Evolutionary conservation across 2,888 invertebrate genomes (phyloP).

Genomic region (Catotricha subobsoleta): DNA sequence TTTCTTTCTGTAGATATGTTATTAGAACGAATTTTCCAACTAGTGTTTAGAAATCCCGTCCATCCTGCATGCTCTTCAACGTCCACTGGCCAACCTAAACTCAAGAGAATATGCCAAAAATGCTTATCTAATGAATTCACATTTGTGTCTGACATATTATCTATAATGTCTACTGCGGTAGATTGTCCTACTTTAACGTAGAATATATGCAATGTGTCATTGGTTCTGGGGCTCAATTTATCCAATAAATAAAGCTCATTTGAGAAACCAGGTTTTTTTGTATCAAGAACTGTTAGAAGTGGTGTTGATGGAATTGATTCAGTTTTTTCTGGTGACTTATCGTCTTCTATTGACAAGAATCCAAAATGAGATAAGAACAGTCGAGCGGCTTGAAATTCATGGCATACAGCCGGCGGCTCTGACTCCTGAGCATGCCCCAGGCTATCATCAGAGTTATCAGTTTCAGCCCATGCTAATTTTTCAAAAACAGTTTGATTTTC

Average conservation of each 20-base stretch:
- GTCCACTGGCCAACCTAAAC: slow-evolving; percentile 77
- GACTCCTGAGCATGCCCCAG: slow-evolving; percentile 48
- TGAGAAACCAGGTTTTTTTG: slow-evolving; percentile 43
- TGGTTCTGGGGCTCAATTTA: slow-evolving; percentile 67
- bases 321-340: slow-evolving; percentile 9
- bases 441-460: slow-evolving; percentile 26
- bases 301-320: slow-evolving; percentile 20
- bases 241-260: slow-evolving; percentile 68
- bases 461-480: slow-evolving; percentile 34
- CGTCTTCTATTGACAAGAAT: slow-evolving; percentile 46
- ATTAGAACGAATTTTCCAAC: slow-evolving; percentile 46
- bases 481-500: slow-evolving; percentile 48
- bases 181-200: slow-evolving; percentile 74
- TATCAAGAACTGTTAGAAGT: slow-evolving; percentile 24
- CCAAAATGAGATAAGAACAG: slow-evolving; percentile 93
- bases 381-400: slow-evolving; percentile 89
- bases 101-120: slow-evolving; percentile 42
- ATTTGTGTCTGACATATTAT: slow-evolving; percentile 25
- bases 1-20: slow-evolving; percentile 12
- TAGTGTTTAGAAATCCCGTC: slow-evolving; percentile 80
- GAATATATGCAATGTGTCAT: slow-evolving; percentile 86
- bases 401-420: slow-evolving; percentile 59
- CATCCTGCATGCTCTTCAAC: slow-evolving; percentile 80
- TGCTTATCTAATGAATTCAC: slow-evolving; percentile 29
- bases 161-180: slow-evolving; percentile 56